Evolutionary conservation across 2,113 vertebrate genomes (phyloP), one percentile per base, ranked within the genome.

Genomic region (Callorhinus ursinus): DNA sequence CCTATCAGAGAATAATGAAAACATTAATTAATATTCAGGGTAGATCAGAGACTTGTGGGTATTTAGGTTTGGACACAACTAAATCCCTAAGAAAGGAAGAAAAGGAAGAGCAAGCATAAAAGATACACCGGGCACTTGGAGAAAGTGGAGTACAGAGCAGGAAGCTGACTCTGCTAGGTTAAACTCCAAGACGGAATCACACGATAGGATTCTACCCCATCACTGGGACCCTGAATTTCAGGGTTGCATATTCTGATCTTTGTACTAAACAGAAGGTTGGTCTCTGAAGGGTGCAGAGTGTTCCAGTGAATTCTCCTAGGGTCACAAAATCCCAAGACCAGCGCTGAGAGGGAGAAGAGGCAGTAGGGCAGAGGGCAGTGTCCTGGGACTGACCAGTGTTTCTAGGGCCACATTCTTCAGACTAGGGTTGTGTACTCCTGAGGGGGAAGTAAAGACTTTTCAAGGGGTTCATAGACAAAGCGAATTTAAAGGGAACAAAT

Each of bases 91-190:
- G 72, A 88, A 87, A 90, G 4, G 65, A 6, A 96, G 36, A 26
- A 74, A 72, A 63, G 39, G 46, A 76, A 61, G 79, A 13, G 39
- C 36, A 93, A 72, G 39, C 4, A 26, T 12, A n/a, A 72, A 53
- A 13, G 10, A 39, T 12, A 12, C 3, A 0, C 0, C 2, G 33
- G 24, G 1, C 3, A 14, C 14, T 33, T 19, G 18, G 63, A 65
- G 28, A 80, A 51, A n/a, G 9, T 2, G 28, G 2, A 49, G 18
- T 9, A 9, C 16, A 46, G 24, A 18, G n/a, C 76, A 61, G 33
- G 22, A 88, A 3, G 28, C 24, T 24, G 28, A 11, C 31, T 71
- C 7, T 26, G 39, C 49, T 21, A 15, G 51, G 9, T n/a, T 91
- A 63, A n/a, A 57, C 18, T 19, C 26, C 22, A 88, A 42, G 33